These are phyloP conservation scores for Spodoptera litura DNA, from an alignment of 1,140 invertebrate species.

Conservation along the genomic window DNA sequence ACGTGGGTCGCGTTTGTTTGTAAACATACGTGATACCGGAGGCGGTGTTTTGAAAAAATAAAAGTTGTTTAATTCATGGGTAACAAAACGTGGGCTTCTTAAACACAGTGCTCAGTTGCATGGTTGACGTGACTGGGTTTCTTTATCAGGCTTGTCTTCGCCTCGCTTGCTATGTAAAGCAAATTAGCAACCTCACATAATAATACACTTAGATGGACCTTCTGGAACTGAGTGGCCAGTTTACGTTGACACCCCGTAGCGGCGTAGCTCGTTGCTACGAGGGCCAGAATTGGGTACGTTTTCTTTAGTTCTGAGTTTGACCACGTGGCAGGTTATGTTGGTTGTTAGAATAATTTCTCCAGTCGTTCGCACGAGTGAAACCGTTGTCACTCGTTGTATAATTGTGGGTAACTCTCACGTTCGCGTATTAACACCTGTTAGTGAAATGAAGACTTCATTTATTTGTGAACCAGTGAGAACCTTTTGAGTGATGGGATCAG, in stretches of 20 bases:
- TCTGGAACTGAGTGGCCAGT: constrained; percentile 14
- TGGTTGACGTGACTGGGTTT: constrained; percentile 6
- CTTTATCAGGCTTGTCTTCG: constrained; percentile 14
- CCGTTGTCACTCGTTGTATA: constrained; percentile 37
- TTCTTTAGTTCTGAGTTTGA: background rate
- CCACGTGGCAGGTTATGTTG: background rate
- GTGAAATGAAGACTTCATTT: constrained; percentile 8
- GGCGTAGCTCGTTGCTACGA: background rate
- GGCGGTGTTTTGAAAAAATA: background rate
- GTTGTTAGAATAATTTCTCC: constrained; percentile 31
- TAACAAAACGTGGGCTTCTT: background rate
- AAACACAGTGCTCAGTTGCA: background rate
- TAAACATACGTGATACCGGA: background rate
- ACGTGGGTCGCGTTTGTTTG: background rate
- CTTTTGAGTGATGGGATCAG: background rate
- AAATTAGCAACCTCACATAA: constrained; percentile 36
- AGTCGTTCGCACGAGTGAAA: constrained; percentile 46
- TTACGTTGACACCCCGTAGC: background rate
- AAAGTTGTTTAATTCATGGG: background rate
- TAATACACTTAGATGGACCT: background rate
- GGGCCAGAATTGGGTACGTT: background rate
- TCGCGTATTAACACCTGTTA: constrained; percentile 47
- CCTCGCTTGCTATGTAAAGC: constrained; percentile 23
- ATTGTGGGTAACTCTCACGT: constrained; percentile 30
- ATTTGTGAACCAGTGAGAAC: constrained; percentile 8